Conservation (phyloP, 2,888 invertebrate genomes). For the Scaeva pyrastri region DNA sequence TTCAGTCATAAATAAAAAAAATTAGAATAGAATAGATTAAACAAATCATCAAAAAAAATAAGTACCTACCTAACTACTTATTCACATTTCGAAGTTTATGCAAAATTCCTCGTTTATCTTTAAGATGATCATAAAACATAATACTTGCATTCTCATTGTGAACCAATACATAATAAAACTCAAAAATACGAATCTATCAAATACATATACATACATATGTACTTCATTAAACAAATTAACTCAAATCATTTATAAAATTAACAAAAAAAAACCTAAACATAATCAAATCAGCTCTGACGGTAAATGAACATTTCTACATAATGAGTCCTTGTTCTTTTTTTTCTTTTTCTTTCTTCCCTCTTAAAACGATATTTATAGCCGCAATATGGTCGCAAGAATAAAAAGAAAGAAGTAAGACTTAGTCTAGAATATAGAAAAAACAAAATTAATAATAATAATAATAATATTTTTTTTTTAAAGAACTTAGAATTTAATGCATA, state of each 20-base stretch:
- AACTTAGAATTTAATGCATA: constrained; percentile 65
- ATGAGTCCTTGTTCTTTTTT: constrained; percentile 76
- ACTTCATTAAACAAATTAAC: constrained; percentile 47
- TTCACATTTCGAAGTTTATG: constrained; percentile 23
- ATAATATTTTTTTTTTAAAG: constrained; percentile 52
- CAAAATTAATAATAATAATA: constrained; percentile 34
- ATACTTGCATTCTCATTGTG: constrained; percentile 12
- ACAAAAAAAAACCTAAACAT: constrained; percentile 38
- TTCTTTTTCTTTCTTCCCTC: constrained; percentile 71
- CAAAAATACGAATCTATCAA: constrained; percentile 20
- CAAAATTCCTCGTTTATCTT: constrained; percentile 35
- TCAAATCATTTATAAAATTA: constrained; percentile 31
- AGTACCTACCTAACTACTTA: not conserved
- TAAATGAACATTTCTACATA: constrained; percentile 76
- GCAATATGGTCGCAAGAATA: constrained; percentile 97
- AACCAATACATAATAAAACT: constrained; percentile 24
- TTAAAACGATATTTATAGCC: constrained; percentile 84
- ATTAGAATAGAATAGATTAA: not conserved
- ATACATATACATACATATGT: not conserved
- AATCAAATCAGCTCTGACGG: constrained; percentile 40
- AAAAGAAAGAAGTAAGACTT: constrained; percentile 99
- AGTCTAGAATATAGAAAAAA: constrained; percentile 77
- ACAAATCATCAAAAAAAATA: constrained; percentile 12
- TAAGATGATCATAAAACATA: not conserved
- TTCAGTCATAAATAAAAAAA: not conserved